Evolutionary conservation across 2,888 invertebrate species (phyloP).

Genomic region (Ramazzottius varieornatus): DNA sequence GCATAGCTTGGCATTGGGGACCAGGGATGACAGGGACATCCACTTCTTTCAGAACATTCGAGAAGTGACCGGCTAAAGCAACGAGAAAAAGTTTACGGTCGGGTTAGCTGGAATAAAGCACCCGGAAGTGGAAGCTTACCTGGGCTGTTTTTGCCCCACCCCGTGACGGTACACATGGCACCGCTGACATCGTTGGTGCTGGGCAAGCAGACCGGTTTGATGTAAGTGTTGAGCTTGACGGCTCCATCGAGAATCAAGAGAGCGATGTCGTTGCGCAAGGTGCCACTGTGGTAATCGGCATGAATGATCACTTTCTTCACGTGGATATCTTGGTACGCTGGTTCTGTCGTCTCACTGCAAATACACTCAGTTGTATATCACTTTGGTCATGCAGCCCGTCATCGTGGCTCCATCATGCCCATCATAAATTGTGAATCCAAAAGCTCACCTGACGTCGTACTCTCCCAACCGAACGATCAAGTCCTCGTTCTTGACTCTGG

Average conservation of each 20-base stretch:
- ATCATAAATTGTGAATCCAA: not conserved
- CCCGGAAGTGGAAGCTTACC: too few relatives aligned
- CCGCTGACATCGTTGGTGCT: not conserved
- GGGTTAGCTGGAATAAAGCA: too few relatives aligned
- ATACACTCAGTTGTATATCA: not conserved
- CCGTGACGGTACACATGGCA: not conserved
- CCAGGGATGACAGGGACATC: not conserved
- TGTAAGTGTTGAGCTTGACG: not conserved
- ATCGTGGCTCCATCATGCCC: too few relatives aligned
- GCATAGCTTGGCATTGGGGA: not conserved
- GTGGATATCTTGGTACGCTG: conserved; percentile 1
- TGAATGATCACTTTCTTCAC: not conserved
- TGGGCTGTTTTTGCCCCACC: not conserved
- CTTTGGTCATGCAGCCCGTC: too few relatives aligned
- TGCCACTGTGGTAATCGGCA: not conserved
- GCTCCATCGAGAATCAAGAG: not conserved
- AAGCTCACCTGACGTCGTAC: not conserved
- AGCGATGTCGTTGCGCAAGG: not conserved
- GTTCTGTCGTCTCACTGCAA: not conserved
- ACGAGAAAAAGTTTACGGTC: too few relatives aligned
- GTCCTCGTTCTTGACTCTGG: not conserved
- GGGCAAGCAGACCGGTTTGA: not conserved
- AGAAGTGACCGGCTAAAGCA: not conserved
- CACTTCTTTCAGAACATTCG: conserved; percentile 1
- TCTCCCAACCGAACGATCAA: not conserved